A percentile compares a stretch with the other conserved stretches of the same genome.
phyloP scores from a whole-genome alignment of 2,113 vertebrate species.

The Platichthys flesus region DNA sequence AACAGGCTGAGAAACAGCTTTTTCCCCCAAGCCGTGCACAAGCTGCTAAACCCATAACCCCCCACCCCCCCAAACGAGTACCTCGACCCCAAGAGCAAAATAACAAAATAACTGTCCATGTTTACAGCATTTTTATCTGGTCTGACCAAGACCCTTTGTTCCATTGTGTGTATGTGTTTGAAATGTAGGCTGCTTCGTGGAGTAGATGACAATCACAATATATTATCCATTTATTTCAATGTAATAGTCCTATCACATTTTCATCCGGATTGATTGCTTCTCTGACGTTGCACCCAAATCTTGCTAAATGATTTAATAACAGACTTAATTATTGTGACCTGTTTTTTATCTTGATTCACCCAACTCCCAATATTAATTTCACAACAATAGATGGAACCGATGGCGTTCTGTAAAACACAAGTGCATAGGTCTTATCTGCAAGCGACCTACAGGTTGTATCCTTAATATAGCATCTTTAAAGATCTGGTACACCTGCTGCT shows the following conservation, averaged over 20 bases:
- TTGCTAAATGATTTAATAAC: background rate
- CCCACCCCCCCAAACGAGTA: background rate
- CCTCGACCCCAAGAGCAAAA: no score
- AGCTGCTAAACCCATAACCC: background rate
- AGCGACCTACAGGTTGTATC: background rate
- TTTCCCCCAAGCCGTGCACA: background rate
- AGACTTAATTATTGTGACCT: background rate
- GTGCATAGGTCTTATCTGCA: background rate
- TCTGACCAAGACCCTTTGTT: no score
- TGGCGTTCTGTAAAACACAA: background rate
- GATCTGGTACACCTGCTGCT: background rate
- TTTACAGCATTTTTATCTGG: no score
- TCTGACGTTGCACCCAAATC: background rate
- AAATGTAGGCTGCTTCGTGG: background rate
- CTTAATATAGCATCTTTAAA: background rate
- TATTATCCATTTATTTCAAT: background rate
- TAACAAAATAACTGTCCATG: no score
- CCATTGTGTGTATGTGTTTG: background rate
- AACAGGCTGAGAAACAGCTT: constrained; percentile 6
- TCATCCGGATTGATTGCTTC: background rate
- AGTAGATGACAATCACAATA: background rate
- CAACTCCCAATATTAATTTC: background rate
- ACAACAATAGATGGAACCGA: background rate
- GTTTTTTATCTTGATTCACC: background rate
- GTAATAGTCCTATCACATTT: background rate